A percentile compares a stretch with the other conserved stretches of the same genome.
Conservation (phyloP, 2,797 vertebrate species). For the Eurystomus glaucurus region DNA sequence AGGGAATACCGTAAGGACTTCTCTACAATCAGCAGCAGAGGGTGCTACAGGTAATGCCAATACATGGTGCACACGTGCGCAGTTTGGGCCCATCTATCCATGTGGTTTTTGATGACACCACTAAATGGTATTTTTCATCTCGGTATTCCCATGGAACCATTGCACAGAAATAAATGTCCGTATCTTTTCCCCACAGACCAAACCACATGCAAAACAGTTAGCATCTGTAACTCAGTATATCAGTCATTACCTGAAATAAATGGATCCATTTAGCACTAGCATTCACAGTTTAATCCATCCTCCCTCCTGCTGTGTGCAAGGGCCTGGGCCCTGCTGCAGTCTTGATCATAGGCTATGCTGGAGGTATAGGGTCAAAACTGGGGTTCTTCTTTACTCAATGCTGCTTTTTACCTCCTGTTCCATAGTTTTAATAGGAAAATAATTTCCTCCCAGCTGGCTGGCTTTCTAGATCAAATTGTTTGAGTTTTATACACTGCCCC, state of each 20-base stretch:
- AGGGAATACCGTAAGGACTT: neutral
- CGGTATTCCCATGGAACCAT: neutral
- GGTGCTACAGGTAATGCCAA: slow-evolving; percentile 6
- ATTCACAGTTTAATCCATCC: neutral
- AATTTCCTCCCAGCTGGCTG: neutral
- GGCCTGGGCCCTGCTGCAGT: neutral
- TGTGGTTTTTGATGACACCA: neutral
- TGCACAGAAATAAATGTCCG: neutral
- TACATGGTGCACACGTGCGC: neutral
- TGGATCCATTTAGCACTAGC: neutral
- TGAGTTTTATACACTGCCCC: neutral
- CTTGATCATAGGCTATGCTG: neutral
- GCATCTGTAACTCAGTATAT: neutral
- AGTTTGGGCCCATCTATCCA: neutral
- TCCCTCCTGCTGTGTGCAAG: accelerated
- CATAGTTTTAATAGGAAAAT: neutral
- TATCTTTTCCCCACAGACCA: neutral
- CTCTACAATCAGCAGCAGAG: neutral
- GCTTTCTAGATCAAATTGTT: neutral
- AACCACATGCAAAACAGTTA: neutral
- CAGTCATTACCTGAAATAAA: neutral
- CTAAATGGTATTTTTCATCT: neutral
- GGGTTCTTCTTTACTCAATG: neutral
- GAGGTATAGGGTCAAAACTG: neutral
- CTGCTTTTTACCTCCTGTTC: neutral